phyloP scores from a whole-genome alignment of 92 coral and sea anemone species.

The Pocillopora meandrina region DNA sequence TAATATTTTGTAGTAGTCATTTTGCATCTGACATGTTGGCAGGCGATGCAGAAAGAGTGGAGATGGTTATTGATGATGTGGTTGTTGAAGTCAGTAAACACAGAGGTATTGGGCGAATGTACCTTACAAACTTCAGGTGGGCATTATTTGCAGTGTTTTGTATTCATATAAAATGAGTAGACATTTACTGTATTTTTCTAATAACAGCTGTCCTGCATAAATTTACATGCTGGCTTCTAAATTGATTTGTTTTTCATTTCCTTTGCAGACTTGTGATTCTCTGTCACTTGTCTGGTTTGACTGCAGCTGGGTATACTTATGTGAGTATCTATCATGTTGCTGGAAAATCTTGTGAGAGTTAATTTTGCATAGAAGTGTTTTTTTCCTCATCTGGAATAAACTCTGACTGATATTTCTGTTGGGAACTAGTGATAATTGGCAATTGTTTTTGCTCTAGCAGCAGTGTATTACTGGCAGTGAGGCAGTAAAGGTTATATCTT shows the following conservation, averaged over 20 bases:
- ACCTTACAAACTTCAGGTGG: conserved; percentile 90
- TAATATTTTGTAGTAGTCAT: no score
- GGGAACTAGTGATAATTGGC: no score
- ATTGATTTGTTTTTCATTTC: no score
- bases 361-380: no score
- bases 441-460: no score
- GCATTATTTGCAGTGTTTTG: background rate
- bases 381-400: no score
- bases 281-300: conserved; percentile 76
- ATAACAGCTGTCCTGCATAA: no score
- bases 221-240: no score
- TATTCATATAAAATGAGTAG: background rate
- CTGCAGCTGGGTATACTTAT: conserved; percentile 75
- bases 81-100: conserved; percentile 96
- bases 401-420: no score
- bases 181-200: no score
- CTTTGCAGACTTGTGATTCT: conserved; percentile 74
- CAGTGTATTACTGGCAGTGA: no score
- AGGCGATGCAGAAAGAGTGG: conserved; percentile 98
- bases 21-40: background rate
- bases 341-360: background rate
- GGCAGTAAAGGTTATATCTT: no score
- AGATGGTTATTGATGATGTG: conserved; percentile 95
- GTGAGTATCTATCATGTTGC: conserved; percentile 40
- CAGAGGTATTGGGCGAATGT: conserved; percentile 91